A percentile compares a stretch with the other conserved stretches of the same genome.
Evolutionary conservation across 2,797 vertebrate genomes (phyloP).

Genomic region (Ctenochaetus hawaiiensis): DNA sequence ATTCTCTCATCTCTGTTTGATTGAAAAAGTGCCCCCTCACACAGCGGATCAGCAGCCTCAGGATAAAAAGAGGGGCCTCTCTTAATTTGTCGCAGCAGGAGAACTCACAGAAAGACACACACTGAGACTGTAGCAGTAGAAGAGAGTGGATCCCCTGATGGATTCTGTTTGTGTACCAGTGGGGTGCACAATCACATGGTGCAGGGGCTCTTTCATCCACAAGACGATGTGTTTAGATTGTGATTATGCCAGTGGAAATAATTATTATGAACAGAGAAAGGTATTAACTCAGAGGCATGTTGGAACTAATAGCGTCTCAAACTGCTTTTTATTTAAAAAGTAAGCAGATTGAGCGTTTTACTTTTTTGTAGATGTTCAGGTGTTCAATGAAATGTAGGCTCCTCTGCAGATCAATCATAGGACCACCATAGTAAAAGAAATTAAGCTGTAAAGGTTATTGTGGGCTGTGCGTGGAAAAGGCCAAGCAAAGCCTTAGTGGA

Average conservation of each 20-base stretch:
- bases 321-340: neutral
- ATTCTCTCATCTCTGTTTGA: slow-evolving; percentile 9
- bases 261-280: slow-evolving; percentile 5
- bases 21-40: neutral
- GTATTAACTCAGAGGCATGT: neutral
- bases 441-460: slow-evolving; percentile 9
- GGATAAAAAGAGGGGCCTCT: slow-evolving; percentile 7
- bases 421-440: neutral
- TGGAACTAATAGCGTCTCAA: neutral
- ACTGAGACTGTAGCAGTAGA: slow-evolving; percentile 31
- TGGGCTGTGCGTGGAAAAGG: neutral
- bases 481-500: slow-evolving; percentile 10
- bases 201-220: slow-evolving; percentile 30
- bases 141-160: slow-evolving; percentile 38
- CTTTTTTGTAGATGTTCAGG: neutral
- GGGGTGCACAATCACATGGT: slow-evolving; percentile 1
- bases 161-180: slow-evolving; percentile 42
- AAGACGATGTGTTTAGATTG: slow-evolving; percentile 8
- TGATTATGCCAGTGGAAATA: slow-evolving; percentile 8
- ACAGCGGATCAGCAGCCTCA: slow-evolving; percentile 3
- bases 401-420: neutral
- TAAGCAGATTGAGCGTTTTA: neutral
- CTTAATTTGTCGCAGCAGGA: slow-evolving; percentile 16
- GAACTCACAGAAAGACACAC: slow-evolving; percentile 3
- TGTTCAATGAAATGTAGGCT: neutral